These are phyloP conservation scores for Dicrurus megarhynchus DNA, from an alignment of 2,113 vertebrate species.

Conservation along the genomic window DNA sequence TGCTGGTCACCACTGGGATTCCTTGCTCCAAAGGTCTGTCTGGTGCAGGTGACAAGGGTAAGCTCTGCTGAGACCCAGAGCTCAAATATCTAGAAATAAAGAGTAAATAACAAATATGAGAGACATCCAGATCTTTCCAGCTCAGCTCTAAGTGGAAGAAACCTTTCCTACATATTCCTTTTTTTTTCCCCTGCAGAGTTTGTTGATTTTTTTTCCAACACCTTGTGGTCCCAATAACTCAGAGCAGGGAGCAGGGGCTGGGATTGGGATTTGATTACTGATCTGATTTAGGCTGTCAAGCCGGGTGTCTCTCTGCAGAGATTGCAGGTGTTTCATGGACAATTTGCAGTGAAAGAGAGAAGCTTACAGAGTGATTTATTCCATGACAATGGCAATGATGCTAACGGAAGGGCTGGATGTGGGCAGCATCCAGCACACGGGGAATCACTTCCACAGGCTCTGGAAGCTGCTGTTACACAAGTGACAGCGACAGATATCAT, in stretches of 20 bases:
- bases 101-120: background rate
- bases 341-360: slow-evolving; percentile 46
- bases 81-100: background rate
- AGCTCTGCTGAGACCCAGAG: background rate
- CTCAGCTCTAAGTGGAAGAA: background rate
- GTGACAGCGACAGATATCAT: background rate
- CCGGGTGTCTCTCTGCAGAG: background rate
- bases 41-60: background rate
- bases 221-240: slow-evolving; percentile 9
- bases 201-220: background rate
- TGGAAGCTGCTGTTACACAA: background rate
- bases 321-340: slow-evolving; percentile 48
- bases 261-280: slow-evolving; percentile 33
- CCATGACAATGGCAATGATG: background rate
- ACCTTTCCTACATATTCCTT: background rate
- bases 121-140: background rate
- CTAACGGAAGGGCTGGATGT: background rate
- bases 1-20: background rate
- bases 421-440: background rate
- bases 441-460: background rate
- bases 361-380: slow-evolving; percentile 43
- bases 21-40: background rate
- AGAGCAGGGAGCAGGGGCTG: background rate
- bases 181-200: background rate
- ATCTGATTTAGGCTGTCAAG: slow-evolving; percentile 48